Evolutionary conservation across 2,888 invertebrate species (phyloP), one percentile per base, ranked within the genome.

Genomic region (Drosophila anceps): DNA sequence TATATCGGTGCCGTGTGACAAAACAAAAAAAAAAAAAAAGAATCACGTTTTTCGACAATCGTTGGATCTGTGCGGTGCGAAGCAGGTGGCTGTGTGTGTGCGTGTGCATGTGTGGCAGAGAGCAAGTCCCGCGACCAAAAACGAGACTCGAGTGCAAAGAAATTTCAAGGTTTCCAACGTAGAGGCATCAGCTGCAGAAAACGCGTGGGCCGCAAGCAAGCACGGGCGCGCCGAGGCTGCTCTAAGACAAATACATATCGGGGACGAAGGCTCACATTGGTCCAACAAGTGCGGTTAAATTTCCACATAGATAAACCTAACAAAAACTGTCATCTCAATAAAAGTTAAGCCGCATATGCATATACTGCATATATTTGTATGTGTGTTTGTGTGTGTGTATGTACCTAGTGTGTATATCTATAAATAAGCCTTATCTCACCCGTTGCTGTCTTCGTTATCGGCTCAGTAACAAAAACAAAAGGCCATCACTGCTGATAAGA

Each of bases 21-120:
- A 60, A 69, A 24, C 4, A 66, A 67, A 67, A 55, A 68, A 69
- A 64, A 64, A 64, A 51, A 67, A 69, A 65, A 64, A 55, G 41
- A 73, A 82, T 88, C 84, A 90, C 90, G 90, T 90, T 90, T 88
- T 88, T 79, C 72, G 50, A 73, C 72, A 84, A 57, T 77, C 58
- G 33, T 58, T 54, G 39, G 29, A 29, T 54, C 58, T 55, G 35
- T 46, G 41, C 35, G 65, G 44, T 57, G 37, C 55, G 37, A 54
- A 50, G 62, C 43, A 44, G 41, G 46, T 50, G 35, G 57, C 48
- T n/a, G 57, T 50, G 63, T 55, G 35, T 24, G 43, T 27, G 62
- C 39, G 63, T 54, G 57, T 18, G 41, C 33, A 55, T 48, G 64
- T 62, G 61, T 20, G 44, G n/a, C 58, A 54, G 62, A 79, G 70